These are phyloP conservation scores for Trachops cirrhosus DNA, from an alignment of 2,797 vertebrate genomes.

Conservation along the genomic window DNA sequence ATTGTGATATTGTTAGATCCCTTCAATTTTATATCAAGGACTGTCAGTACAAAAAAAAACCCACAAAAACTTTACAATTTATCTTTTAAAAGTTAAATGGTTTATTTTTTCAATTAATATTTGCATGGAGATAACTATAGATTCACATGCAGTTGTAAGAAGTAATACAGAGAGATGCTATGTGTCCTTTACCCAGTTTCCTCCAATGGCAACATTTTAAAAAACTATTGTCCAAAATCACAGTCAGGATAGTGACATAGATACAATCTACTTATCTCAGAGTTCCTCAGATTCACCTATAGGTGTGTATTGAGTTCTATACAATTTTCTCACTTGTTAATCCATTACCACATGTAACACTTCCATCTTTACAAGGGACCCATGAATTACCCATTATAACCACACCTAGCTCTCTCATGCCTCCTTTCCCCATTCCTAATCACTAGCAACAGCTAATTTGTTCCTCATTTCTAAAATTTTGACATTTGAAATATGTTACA, in stretches of 20 bases:
- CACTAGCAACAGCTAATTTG: neutral
- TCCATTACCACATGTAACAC: neutral
- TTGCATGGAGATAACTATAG: neutral
- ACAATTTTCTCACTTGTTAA: neutral
- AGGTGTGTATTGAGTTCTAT: neutral
- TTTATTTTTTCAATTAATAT: neutral
- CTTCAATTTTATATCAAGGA: neutral
- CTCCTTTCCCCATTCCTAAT: neutral
- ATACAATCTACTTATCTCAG: neutral
- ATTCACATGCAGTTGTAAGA: neutral
- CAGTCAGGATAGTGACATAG: no score
- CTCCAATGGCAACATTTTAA: neutral
- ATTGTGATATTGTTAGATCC: neutral
- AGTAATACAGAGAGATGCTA: neutral
- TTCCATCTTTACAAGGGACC: neutral
- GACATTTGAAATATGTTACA: neutral
- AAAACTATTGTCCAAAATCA: neutral
- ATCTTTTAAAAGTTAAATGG: neutral
- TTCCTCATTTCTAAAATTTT: neutral
- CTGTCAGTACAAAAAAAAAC: neutral
- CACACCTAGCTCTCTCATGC: fast-evolving
- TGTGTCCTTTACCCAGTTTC: neutral
- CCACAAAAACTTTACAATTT: neutral
- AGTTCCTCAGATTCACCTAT: neutral
- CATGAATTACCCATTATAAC: neutral